These are phyloP conservation scores for Collichthys lucidus DNA, from an alignment of 2,113 vertebrate genomes.

Conservation along the genomic window DNA sequence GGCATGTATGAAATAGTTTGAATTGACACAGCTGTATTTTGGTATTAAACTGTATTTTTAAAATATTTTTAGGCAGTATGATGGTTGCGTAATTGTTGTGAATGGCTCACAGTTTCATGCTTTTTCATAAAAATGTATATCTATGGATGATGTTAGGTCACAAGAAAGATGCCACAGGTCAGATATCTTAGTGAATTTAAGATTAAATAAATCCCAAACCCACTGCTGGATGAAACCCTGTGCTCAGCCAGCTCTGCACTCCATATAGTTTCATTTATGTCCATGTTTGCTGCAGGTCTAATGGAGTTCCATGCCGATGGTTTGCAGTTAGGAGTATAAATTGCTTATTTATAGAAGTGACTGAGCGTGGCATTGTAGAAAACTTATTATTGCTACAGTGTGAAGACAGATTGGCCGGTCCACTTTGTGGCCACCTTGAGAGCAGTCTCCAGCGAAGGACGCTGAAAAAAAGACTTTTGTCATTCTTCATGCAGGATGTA, in stretches of 20 bases:
- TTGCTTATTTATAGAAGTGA: slow-evolving; percentile 75
- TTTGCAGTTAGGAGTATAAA: slow-evolving; percentile 61
- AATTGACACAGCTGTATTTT: not conserved
- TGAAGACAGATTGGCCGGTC: slow-evolving; percentile 63
- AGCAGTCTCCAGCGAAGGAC: slow-evolving; percentile 47
- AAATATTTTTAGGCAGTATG: not conserved
- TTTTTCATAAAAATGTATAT: not conserved
- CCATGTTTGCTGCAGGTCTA: slow-evolving; percentile 52
- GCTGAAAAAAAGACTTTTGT: not conserved
- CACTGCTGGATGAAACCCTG: slow-evolving; percentile 2
- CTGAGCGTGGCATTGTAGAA: slow-evolving; percentile 62
- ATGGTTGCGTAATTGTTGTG: not conserved
- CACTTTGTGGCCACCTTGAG: slow-evolving; percentile 60
- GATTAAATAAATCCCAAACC: slow-evolving; percentile 36
- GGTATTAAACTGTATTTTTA: not conserved
- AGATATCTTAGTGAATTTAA: slow-evolving; percentile 34
- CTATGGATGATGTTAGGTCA: not conserved
- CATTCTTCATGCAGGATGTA: slow-evolving; percentile 7
- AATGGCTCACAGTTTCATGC: not conserved
- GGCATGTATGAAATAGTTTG: not conserved
- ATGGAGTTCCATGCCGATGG: slow-evolving; percentile 49
- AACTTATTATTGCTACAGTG: slow-evolving; percentile 67
- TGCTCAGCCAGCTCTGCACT: slow-evolving; percentile 25
- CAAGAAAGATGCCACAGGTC: slow-evolving; percentile 17
- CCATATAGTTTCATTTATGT: slow-evolving; percentile 16